Percentiles rank a stretch among this genome's conserved stretches.
phyloP scores from a whole-genome alignment of 1,140 invertebrate genomes.

The Drosophila rhopaloa region DNA sequence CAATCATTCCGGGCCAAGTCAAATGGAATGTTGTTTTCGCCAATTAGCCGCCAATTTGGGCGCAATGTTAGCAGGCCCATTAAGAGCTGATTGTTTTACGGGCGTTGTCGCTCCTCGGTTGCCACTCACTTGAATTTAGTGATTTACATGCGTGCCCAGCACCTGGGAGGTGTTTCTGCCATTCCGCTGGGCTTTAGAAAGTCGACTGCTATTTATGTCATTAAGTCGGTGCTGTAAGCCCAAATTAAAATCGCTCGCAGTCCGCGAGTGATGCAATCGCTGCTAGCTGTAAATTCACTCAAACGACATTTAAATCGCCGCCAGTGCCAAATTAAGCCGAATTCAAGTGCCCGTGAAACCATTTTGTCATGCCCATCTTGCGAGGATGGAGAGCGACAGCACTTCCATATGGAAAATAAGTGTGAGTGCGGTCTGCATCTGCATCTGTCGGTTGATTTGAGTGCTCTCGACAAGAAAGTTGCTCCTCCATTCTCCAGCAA shows the following conservation, averaged over 20 bases:
- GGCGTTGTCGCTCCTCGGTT: conserved; percentile 42
- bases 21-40: conserved; percentile 75
- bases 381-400: conserved; percentile 28
- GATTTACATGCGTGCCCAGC: conserved; percentile 68
- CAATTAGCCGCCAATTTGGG: conserved; percentile 75
- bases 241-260: conserved; percentile 59
- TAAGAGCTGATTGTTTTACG: conserved; percentile 65
- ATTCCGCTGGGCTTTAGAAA: conserved; percentile 61
- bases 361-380: conserved; percentile 30
- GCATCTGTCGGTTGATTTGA: conserved; percentile 32
- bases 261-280: conserved; percentile 62
- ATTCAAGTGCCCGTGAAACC: conserved; percentile 49
- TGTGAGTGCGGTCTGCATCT: conserved; percentile 44
- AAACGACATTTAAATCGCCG: conserved; percentile 47
- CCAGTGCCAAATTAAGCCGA: conserved; percentile 34
- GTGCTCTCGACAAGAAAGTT: conserved; percentile 67
- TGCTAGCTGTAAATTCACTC: conserved; percentile 27
- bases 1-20: conserved; percentile 52
- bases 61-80: conserved; percentile 53
- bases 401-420: conserved; percentile 34
- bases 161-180: conserved; percentile 23
- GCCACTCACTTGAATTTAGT: conserved; percentile 53
- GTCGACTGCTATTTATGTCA: conserved; percentile 51
- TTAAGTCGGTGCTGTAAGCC: conserved; percentile 55
- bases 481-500: conserved; percentile 49